phyloP scores from a whole-genome alignment of 2,113 vertebrate species.

The Chloropsis hardwickii region DNA sequence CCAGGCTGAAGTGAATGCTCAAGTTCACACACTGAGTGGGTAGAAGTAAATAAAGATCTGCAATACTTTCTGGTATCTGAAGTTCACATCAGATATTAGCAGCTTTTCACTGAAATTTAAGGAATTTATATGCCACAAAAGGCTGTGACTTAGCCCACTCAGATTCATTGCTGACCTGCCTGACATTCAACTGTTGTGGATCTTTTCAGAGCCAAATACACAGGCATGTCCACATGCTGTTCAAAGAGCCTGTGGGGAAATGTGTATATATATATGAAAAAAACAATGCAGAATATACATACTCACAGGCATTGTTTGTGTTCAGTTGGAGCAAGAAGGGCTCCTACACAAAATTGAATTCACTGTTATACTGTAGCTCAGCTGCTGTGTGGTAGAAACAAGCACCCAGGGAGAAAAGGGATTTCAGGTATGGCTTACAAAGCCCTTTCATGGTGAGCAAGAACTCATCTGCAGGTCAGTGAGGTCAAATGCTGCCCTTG shows the following conservation, averaged over 20 bases:
- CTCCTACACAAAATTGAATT: background rate
- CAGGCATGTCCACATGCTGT: background rate
- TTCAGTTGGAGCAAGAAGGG: background rate
- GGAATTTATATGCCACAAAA: background rate
- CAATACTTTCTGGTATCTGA: background rate
- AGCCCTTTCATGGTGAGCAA: background rate
- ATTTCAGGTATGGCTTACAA: accelerated
- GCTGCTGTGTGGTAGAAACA: background rate
- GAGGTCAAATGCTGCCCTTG: background rate
- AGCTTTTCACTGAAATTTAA: background rate
- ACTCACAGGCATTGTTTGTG: background rate
- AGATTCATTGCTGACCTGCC: background rate
- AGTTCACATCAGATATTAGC: conserved; percentile 1
- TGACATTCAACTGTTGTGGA: background rate
- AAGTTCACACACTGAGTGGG: background rate
- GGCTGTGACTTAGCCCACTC: background rate
- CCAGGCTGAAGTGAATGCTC: background rate
- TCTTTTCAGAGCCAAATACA: background rate
- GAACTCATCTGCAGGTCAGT: background rate
- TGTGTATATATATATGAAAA: background rate
- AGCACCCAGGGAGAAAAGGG: background rate
- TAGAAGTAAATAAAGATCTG: conserved; percentile 58
- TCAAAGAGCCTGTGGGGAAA: background rate
- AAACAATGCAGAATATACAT: background rate
- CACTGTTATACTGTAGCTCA: background rate